Evolutionary conservation across 2,113 vertebrate genomes (phyloP).

Genomic region (Anhinga anhinga): DNA sequence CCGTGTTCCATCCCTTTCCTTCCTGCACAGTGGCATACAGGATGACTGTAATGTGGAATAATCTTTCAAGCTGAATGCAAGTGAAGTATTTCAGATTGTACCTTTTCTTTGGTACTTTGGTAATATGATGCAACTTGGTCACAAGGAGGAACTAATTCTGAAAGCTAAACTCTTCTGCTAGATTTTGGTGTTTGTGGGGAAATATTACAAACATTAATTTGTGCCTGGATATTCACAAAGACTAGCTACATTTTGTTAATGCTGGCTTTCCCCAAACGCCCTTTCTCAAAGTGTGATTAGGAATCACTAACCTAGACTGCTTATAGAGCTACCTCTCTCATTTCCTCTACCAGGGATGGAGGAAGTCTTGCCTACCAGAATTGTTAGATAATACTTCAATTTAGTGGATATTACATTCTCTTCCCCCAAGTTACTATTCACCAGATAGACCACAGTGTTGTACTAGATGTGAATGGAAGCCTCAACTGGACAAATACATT

Average conservation of each 20-base stretch:
- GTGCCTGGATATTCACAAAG: background rate
- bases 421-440: background rate
- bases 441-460: background rate
- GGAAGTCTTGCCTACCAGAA: background rate
- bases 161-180: background rate
- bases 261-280: background rate
- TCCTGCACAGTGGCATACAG: background rate
- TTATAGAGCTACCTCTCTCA: background rate
- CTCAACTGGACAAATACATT: background rate
- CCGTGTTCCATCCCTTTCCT: background rate
- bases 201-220: background rate
- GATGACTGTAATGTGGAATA: background rate
- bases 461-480: background rate
- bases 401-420: background rate
- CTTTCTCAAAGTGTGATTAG: background rate
- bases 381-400: background rate
- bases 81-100: background rate
- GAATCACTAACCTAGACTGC: background rate
- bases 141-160: background rate
- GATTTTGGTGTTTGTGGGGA: background rate
- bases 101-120: background rate
- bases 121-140: background rate
- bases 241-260: background rate
- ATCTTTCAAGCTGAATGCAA: background rate
- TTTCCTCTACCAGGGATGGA: background rate